Conservation (phyloP, 1,140 invertebrate genomes). For the Ceratosolen solmsi region DNA sequence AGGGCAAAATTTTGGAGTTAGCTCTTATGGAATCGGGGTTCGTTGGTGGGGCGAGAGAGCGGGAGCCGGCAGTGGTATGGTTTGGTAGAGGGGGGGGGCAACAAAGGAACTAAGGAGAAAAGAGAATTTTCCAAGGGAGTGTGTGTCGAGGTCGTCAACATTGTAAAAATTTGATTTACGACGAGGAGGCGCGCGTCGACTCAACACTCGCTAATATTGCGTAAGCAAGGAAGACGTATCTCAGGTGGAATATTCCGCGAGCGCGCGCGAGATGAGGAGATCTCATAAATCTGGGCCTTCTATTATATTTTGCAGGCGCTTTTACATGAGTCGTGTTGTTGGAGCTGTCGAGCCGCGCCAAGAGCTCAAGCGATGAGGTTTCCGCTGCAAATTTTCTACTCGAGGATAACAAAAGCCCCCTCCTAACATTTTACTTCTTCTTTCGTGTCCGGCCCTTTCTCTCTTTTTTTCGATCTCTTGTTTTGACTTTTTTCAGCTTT, state of each 20-base stretch:
- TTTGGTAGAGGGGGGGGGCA: not conserved
- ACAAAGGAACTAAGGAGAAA: not conserved
- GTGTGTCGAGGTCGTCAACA: conserved; percentile 50
- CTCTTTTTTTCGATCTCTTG: not conserved
- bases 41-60: no score
- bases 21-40: not conserved
- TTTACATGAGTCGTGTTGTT: conserved; percentile 20
- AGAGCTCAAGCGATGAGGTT: conserved; percentile 29
- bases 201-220: conserved; percentile 33
- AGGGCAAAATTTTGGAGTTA: conserved; percentile 1
- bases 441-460: not conserved
- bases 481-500: conserved; percentile 19
- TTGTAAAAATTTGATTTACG: conserved; percentile 55
- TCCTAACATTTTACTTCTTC: not conserved
- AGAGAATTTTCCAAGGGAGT: not conserved
- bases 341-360: conserved; percentile 1
- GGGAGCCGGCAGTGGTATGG: no score
- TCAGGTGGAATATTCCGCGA: conserved; percentile 44
- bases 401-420: conserved; percentile 26
- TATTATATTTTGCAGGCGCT: conserved; percentile 33
- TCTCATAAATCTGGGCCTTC: conserved; percentile 39
- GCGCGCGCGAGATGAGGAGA: conserved; percentile 10
- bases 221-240: conserved; percentile 12
- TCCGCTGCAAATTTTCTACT: conserved; percentile 30
- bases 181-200: conserved; percentile 26